These are phyloP conservation scores for Crambe crambe DNA, from an alignment of 37 sponge, comb jelly and placozoan species.

Conservation along the genomic window DNA sequence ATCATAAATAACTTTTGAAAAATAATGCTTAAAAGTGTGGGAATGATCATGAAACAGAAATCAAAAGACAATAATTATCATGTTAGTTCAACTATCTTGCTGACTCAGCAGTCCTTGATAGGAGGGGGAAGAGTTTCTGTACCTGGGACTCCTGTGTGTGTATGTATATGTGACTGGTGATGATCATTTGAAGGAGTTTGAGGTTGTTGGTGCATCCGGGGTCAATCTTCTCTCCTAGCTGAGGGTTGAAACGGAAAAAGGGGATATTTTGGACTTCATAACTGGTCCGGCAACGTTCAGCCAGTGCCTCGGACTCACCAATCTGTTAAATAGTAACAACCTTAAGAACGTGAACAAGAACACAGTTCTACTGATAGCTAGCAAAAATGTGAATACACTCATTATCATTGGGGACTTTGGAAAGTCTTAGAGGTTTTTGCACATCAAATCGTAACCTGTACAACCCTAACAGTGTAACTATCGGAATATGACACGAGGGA, in stretches of 20 bases:
- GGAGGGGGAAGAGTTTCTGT: constrained; percentile 1
- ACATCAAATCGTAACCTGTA: background rate
- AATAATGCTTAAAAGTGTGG: too few species aligned
- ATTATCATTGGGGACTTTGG: too few species aligned
- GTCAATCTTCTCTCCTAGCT: constrained; percentile 22
- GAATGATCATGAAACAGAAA: too few species aligned
- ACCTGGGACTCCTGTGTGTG: constrained; percentile 8
- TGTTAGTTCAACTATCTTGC: too few species aligned
- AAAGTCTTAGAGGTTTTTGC: too few species aligned
- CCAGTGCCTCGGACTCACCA: constrained; percentile 40
- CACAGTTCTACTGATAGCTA: too few species aligned
- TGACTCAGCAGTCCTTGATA: background rate
- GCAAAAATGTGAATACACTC: too few species aligned
- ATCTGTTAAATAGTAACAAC: constrained; percentile 5
- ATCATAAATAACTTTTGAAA: too few species aligned
- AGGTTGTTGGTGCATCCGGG: constrained; percentile 23
- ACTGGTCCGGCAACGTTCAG: constrained; percentile 28
- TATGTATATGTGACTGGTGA: constrained; percentile 17
- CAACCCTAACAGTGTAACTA: background rate
- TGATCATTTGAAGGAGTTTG: constrained; percentile 45
- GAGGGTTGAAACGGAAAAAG: constrained; percentile 65
- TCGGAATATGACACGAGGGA: background rate
- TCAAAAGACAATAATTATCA: too few species aligned
- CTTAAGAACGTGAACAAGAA: background rate
- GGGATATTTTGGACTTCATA: constrained; percentile 48